Evolutionary conservation across 2,113 vertebrate genomes (phyloP), one percentile per base, ranked within the genome.

Genomic region (Etheostoma cragini): DNA sequence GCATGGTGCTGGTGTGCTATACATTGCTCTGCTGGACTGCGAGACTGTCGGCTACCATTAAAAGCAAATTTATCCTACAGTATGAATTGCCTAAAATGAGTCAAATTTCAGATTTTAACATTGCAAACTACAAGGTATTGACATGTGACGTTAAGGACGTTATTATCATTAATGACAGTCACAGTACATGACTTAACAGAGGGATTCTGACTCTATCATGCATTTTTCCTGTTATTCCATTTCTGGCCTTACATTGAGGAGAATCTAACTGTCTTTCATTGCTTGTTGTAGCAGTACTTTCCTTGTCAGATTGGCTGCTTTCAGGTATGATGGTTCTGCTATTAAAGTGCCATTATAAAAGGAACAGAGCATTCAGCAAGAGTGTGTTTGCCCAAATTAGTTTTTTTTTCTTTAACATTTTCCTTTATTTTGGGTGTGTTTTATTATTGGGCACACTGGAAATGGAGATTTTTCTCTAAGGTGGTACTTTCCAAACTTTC

Each of bases 261-360:
- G 30, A 78, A 72, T 53, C 54, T 17, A 58, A 49, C 12, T 11
- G 24, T 71, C 62, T 81, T 77, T 67, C 7, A 13, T 21, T 49
- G 49, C 52, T 46, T 19, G 13, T 1, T 63, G 50, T 56, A 69
- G 52, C 76, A 16, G 57, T 62, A 54, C 75, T 83, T 70, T 87
- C 7, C 58, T 56, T 67, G 62, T 81, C 69, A 76, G 58, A 49
- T 50, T 84, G 24, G 46, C 54, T 70, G 62, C 72, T 76, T 45
- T 78, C 54, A 22, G 45, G 45, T 13, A 2, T 16, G 16, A 49
- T 79, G 74, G n/a, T 53, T 33, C 61, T 77, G 24, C 45, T 17
- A 61, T 61, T 35, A 33, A 61, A 53, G 38, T 21, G 19, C 21
- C 26, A 77, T 76, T 57, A 79, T 42, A 76, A 65, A 64, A 56